Evolutionary conservation across 1,140 invertebrate genomes (phyloP), one percentile per base, ranked within the genome.

Genomic region (Drosophila tsacasi): DNA sequence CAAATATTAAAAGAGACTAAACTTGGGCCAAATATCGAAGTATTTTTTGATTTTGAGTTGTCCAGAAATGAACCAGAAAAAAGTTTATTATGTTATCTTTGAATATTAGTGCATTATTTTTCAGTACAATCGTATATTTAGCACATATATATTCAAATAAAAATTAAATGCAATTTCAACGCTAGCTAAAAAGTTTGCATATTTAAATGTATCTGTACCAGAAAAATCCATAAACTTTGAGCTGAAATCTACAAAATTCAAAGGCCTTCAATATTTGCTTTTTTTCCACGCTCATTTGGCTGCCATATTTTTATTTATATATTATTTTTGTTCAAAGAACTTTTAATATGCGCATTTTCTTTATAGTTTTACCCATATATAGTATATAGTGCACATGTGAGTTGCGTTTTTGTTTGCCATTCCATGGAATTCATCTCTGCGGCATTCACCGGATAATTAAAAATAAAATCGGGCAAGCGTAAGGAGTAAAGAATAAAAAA

Each of bases 381-480:
- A 9, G 32, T 50, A 17, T 25, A 17, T 19, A 15, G n/a, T 13
- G 2, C 32, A 54, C 32, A 54, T 54, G 30, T 54, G 52, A 32
- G 52, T 17, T 55, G 52, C 15, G 10, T 32, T 27, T 39, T 46
- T 63, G 40, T 57, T 63, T 47, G 23, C 23, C 25, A 54, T 49
- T 49, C 21, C 30, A 54, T 30, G 39, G 39, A 15, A 73, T 62
- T 74, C 35, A 61, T 79, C 62, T 59, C 25, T 61, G 21, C 32
- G 66, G 52, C 49, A 76, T 67, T 66, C 60, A 32, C 60, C 35
- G 67, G 60, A 85, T 84, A 77, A 85, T 84, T 85, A 81, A 84
- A 81, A 84, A 54, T 67, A 61, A 71, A 54, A 50, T 52, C 81
- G 75, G 39, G 54, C 60, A 13, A 68, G 59, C 74, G 77, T 81